These are phyloP conservation scores for Anastatus disparis DNA, from an alignment of 1,140 invertebrate species.

Conservation along the genomic window DNA sequence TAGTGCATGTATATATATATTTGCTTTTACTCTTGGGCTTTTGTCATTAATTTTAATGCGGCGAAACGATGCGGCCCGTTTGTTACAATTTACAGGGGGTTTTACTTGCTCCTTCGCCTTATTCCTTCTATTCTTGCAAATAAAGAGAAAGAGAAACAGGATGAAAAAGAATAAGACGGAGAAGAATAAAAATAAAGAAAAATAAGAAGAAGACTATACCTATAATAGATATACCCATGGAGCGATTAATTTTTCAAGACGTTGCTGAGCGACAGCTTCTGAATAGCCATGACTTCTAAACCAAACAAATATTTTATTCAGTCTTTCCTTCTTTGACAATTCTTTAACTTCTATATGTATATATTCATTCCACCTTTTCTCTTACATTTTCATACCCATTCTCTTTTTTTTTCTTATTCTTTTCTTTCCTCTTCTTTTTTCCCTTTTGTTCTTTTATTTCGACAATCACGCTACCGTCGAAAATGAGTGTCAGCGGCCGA, in stretches of 20 bases:
- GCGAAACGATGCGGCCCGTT: constrained; percentile 53
- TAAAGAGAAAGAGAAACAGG: background rate
- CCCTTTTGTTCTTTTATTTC: background rate
- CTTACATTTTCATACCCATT: constrained; percentile 27
- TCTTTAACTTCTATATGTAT: background rate
- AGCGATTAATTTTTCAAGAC: constrained; percentile 57
- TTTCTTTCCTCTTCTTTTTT: background rate
- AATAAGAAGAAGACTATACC: too few species aligned
- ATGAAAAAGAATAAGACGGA: background rate
- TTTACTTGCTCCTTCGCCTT: background rate
- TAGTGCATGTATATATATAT: too few species aligned
- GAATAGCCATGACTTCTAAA: constrained; percentile 35
- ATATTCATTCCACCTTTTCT: constrained; percentile 21
- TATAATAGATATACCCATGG: background rate
- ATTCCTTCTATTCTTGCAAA: constrained; percentile 17
- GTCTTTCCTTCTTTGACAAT: background rate
- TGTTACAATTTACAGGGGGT: constrained; percentile 55
- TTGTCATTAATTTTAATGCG: constrained; percentile 61
- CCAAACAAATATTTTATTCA: constrained; percentile 35
- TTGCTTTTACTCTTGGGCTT: too few species aligned
- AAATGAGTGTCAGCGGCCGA: constrained; percentile 35
- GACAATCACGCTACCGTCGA: constrained; percentile 29
- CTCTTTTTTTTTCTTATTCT: background rate
- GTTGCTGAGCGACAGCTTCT: constrained; percentile 49
- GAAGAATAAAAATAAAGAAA: background rate